A percentile compares a stretch with the other conserved stretches of the same genome.
These are phyloP conservation scores for Lamproptera curius DNA, from an alignment of 2,888 invertebrate species.

Conservation along the genomic window DNA sequence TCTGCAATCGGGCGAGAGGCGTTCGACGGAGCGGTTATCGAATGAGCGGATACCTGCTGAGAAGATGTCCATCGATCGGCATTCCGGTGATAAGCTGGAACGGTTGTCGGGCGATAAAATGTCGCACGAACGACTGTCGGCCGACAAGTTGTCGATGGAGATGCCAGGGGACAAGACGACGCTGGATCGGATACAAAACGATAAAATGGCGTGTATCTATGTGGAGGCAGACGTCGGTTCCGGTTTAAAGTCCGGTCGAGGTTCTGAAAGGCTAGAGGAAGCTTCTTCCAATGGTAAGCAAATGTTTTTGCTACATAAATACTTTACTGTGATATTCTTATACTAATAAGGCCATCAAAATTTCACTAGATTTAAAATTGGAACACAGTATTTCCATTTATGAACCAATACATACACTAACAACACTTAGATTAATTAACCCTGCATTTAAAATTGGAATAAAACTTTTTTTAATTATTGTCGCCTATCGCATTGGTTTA, in stretches of 20 bases:
- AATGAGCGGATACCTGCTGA: slow-evolving; percentile 41
- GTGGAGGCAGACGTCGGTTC: slow-evolving; percentile 70
- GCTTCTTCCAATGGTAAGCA: slow-evolving; percentile 56
- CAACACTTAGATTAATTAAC: too few relatives aligned
- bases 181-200: slow-evolving; percentile 33
- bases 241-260: slow-evolving; percentile 50
- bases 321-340: too few relatives aligned
- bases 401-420: too few relatives aligned
- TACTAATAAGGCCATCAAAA: too few relatives aligned
- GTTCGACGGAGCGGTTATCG: slow-evolving; percentile 30
- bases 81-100: slow-evolving; percentile 34
- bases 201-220: slow-evolving; percentile 41
- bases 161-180: slow-evolving; percentile 39
- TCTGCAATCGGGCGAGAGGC: slow-evolving; percentile 17
- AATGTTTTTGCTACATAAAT: too few relatives aligned
- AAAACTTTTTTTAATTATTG: too few relatives aligned
- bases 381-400: too few relatives aligned
- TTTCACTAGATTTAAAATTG: too few relatives aligned
- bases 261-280: slow-evolving; percentile 55
- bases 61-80: slow-evolving; percentile 38
- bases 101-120: slow-evolving; percentile 33
- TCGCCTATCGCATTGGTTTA: too few relatives aligned
- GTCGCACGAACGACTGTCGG: slow-evolving; percentile 38
- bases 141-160: slow-evolving; percentile 41
- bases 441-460: too few relatives aligned